phyloP scores from a whole-genome alignment of 2,888 invertebrate genomes.

The Drosophila algonquin region DNA sequence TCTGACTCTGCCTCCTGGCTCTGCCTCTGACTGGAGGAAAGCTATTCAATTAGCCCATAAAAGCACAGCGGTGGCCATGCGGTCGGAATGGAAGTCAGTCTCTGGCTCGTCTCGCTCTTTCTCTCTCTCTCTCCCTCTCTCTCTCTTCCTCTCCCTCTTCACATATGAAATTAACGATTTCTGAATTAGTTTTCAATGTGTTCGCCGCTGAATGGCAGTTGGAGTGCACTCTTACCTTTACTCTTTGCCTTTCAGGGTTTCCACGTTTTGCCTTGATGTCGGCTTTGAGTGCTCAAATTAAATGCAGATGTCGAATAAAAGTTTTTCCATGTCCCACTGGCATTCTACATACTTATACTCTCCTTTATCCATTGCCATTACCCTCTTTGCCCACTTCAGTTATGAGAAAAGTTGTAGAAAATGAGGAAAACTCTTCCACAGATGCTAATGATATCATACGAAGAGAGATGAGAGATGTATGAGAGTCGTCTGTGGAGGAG shows the following conservation, averaged over 20 bases:
- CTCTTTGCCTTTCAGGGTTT: not conserved
- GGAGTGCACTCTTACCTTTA: slow-evolving; percentile 4
- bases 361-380: slow-evolving; percentile 16
- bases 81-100: slow-evolving; percentile 4
- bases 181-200: slow-evolving; percentile 59
- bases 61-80: slow-evolving; percentile 37
- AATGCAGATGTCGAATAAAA: slow-evolving; percentile 48
- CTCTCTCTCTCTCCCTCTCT: too few relatives aligned
- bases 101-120: not conserved
- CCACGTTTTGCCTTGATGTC: slow-evolving; percentile 18
- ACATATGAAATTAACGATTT: slow-evolving; percentile 60
- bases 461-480: slow-evolving; percentile 1
- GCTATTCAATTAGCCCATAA: slow-evolving; percentile 65
- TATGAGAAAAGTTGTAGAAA: slow-evolving; percentile 62
- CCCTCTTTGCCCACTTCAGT: slow-evolving; percentile 48
- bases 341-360: slow-evolving; percentile 50
- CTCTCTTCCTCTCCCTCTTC: slow-evolving; percentile 6
- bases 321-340: slow-evolving; percentile 41
- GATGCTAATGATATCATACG: slow-evolving; percentile 65
- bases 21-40: slow-evolving; percentile 28
- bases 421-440: slow-evolving; percentile 49
- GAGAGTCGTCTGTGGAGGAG: slow-evolving; percentile 7
- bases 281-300: slow-evolving; percentile 35
- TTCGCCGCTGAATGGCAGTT: not conserved
- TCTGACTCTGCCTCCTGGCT: not conserved